Evolutionary conservation across 2,113 vertebrate species (phyloP), one percentile per base, ranked within the genome.

Genomic region (Fulmarus glacialis): DNA sequence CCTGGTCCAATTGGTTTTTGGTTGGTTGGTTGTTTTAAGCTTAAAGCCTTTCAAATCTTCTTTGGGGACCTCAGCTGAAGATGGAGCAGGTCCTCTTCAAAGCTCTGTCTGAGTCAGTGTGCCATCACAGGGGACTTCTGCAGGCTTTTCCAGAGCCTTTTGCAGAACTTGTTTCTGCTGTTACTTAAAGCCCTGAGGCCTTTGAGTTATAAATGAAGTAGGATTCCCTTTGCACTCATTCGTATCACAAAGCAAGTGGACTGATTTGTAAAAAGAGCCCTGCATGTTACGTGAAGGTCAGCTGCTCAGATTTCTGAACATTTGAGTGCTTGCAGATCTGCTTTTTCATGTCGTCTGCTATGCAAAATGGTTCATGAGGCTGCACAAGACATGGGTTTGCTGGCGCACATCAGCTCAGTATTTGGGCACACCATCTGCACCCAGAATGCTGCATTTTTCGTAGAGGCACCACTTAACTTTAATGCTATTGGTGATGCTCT

Each of bases 381-480:
- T 48, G 30, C 63, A 29, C 15, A 32, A 72, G 64, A 5, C 52
- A 21, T 2, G 7, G 40, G 29, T 27, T 52, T 48, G 36, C 68
- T 67, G 16, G 24, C 0, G 1, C 30, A 43, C 5, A 1, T 8
- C 45, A 43, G n/a, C 23, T 60, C 32, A 2, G 43, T 18, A 5
- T 16, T 5, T 36, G 43, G 23, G 21, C 19, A 26, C 19, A 4
- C 11, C 50, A 10, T 6, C 74, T n/a, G 23, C n/a, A 30, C 45
- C 19, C 81, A 11, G 19, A 4, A 11, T 1, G 15, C 30, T 21
- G 27, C 47, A 8, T 18, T 53, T 60, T 29, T 18, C n/a, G 29
- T 21, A 53, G 70, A 3, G 0, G 32, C n/a, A 36, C 29, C 15
- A 3, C 34, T 27, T 43, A n/a, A 40, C 47, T 64, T 36, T 22